Conservation (phyloP, 2,888 invertebrate genomes). For the Aleiodes leptofemur region DNA sequence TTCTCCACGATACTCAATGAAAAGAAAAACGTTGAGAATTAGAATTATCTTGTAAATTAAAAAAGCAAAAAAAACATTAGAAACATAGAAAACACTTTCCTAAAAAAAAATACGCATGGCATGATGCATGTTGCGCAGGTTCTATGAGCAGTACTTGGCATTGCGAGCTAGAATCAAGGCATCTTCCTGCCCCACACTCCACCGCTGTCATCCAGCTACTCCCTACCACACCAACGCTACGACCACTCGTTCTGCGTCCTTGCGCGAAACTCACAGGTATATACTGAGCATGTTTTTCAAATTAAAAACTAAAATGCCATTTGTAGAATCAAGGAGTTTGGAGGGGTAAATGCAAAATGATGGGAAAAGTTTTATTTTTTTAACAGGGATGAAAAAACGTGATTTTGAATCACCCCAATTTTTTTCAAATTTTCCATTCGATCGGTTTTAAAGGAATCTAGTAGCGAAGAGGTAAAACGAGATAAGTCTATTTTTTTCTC, state of each 20-base stretch:
- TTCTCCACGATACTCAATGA: background rate
- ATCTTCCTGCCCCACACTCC: conserved; percentile 86
- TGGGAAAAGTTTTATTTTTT: too few relatives aligned
- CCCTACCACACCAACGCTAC: conserved; percentile 74
- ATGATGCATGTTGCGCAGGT: conserved; percentile 80
- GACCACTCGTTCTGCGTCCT: conserved; percentile 79
- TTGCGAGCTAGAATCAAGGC: conserved; percentile 93
- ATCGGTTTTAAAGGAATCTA: too few relatives aligned
- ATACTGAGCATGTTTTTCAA: conserved; percentile 60
- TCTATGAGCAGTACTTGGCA: conserved; percentile 92
- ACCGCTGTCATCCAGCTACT: conserved; percentile 74
- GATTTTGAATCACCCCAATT: too few relatives aligned
- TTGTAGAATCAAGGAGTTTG: too few relatives aligned
- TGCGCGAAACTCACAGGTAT: conserved; percentile 77
- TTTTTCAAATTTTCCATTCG: too few relatives aligned
- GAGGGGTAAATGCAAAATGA: too few relatives aligned
- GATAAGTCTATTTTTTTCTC: too few relatives aligned
- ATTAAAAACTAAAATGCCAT: conserved; percentile 15
- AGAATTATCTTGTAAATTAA: background rate
- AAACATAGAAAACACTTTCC: conserved; percentile 56
- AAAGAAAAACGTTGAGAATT: background rate
- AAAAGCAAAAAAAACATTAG: conserved; percentile 56
- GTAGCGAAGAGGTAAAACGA: too few relatives aligned
- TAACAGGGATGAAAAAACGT: too few relatives aligned
- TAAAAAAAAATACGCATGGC: conserved; percentile 68